phyloP scores from a whole-genome alignment of 2,797 vertebrate genomes.

The Capromys pilorides region DNA sequence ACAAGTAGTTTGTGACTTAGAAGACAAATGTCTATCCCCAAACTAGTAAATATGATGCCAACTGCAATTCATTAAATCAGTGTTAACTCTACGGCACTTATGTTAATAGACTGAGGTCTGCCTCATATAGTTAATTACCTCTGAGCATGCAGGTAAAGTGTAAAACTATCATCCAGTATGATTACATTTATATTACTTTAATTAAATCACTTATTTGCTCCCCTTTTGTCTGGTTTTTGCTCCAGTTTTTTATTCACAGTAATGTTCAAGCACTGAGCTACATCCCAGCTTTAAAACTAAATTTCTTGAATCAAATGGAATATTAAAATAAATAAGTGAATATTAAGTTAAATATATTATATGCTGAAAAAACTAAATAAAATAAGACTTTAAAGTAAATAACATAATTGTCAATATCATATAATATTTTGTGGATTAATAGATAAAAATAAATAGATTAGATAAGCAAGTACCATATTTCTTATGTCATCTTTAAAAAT shows the following conservation, averaged over 20 bases:
- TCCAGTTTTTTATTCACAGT: too few relatives aligned
- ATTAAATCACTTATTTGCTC: background rate
- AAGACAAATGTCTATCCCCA: slow-evolving; percentile 69
- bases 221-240: background rate
- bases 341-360: background rate
- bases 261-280: background rate
- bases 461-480: background rate
- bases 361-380: slow-evolving; percentile 2
- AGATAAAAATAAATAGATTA: background rate
- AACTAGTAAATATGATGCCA: slow-evolving; percentile 52
- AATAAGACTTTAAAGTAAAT: background rate
- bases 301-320: background rate
- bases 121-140: slow-evolving; percentile 10
- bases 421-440: background rate
- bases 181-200: background rate
- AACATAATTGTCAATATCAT: background rate
- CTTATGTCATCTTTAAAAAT: background rate
- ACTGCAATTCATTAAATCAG: slow-evolving; percentile 59
- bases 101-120: slow-evolving; percentile 51
- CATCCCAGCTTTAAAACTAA: slow-evolving; percentile 15
- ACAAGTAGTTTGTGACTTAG: slow-evolving; percentile 42
- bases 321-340: background rate
- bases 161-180: slow-evolving; percentile 33
- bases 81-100: slow-evolving; percentile 53
- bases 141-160: slow-evolving; percentile 48